A percentile compares a stretch with the other conserved stretches of the same genome.
These are phyloP conservation scores for Paradoxurus hermaphroditus DNA, from an alignment of 2,113 vertebrate species.

Conservation along the genomic window DNA sequence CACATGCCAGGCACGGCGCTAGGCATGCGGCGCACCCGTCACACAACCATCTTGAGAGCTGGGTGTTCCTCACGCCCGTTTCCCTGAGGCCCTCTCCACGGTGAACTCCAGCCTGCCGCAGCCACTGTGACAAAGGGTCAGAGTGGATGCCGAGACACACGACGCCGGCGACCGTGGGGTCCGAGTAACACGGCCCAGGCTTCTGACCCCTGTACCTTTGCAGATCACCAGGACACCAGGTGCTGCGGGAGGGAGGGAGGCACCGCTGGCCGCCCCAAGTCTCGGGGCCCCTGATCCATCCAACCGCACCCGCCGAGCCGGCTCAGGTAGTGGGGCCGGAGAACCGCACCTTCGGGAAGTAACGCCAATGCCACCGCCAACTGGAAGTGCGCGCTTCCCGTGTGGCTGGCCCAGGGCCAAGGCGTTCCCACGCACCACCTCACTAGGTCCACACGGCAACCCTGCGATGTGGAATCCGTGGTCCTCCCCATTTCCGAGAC, in stretches of 20 bases:
- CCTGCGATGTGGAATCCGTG: too few relatives aligned
- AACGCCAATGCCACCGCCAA: not conserved
- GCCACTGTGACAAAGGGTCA: not conserved
- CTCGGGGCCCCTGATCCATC: not conserved
- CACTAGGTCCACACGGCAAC: not conserved
- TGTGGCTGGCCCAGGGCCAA: too few relatives aligned
- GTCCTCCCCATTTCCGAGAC: not conserved
- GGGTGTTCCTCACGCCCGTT: not conserved
- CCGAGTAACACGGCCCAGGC: not conserved
- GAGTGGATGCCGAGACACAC: rapidly evolving
- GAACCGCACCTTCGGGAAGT: not conserved
- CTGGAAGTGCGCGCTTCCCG: not conserved
- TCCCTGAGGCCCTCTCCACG: not conserved
- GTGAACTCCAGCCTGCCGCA: not conserved
- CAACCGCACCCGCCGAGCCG: not conserved
- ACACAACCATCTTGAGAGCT: not conserved
- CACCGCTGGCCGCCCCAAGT: rapidly evolving
- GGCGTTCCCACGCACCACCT: not conserved
- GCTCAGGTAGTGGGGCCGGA: not conserved
- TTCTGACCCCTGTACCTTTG: not conserved
- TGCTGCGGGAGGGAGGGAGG: not conserved
- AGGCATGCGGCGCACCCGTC: not conserved
- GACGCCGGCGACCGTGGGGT: not conserved
- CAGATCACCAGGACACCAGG: not conserved
- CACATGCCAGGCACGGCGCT: not conserved